These are phyloP conservation scores for Tridacna gigas DNA, from an alignment of 2,888 invertebrate species.

Conservation along the genomic window DNA sequence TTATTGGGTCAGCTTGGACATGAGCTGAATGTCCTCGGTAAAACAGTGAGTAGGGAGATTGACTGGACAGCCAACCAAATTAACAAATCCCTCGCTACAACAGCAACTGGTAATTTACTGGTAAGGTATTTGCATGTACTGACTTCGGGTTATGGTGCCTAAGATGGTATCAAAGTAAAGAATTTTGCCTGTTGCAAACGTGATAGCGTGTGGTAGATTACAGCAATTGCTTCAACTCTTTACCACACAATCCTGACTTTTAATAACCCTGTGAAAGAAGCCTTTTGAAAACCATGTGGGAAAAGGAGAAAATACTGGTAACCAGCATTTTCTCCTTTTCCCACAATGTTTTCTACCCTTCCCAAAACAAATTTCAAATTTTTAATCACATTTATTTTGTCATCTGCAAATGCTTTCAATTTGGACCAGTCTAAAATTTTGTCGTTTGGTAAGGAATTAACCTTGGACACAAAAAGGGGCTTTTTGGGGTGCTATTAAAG, in stretches of 20 bases:
- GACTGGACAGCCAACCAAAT: constrained; percentile 71
- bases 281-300: not conserved
- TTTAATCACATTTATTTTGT: no score
- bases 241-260: not conserved
- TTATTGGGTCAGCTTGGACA: constrained; percentile 72
- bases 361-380: no score
- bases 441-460: no score
- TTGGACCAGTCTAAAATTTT: no score
- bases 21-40: constrained; percentile 73
- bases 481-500: no score
- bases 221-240: not conserved
- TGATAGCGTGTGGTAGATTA: not conserved
- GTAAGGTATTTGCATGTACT: constrained; percentile 36
- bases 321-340: not conserved
- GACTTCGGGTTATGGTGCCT: no score
- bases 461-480: no score
- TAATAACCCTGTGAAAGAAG: not conserved
- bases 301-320: not conserved
- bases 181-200: no score
- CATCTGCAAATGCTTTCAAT: no score
- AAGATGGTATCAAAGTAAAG: no score
- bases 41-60: constrained; percentile 69
- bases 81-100: constrained; percentile 66
- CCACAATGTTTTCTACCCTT: not conserved
- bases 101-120: constrained; percentile 54